Evolutionary conservation across 2,113 vertebrate species (phyloP).

Genomic region (Casuarius casuarius): DNA sequence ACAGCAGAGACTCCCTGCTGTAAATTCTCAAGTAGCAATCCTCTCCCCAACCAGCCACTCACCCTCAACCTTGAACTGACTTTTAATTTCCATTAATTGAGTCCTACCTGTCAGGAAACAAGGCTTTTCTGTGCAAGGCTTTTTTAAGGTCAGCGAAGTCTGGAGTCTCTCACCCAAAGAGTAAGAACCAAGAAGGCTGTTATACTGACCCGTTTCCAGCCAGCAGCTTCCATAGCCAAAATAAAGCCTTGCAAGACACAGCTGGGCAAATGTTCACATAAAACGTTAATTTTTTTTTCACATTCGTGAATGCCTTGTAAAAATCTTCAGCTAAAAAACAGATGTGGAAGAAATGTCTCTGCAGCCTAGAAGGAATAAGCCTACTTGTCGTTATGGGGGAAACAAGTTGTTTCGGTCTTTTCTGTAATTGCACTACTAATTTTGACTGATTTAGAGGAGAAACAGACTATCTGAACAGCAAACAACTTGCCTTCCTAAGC

Average conservation of each 20-base stretch:
- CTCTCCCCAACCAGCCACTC: not conserved
- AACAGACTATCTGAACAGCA: not conserved
- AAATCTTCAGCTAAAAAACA: conserved; percentile 28
- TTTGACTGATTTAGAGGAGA: not conserved
- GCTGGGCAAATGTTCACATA: not conserved
- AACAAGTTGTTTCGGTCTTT: not conserved
- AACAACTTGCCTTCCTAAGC: not conserved
- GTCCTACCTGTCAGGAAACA: conserved; percentile 14
- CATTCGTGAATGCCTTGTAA: conserved; percentile 29
- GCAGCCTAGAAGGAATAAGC: not conserved
- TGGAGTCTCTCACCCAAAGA: conserved; percentile 21
- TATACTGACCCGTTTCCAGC: not conserved
- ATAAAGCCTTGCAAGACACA: conserved; percentile 14
- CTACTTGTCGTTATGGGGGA: not conserved
- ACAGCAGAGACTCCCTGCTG: not conserved
- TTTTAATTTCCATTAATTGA: not conserved
- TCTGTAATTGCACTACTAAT: not conserved
- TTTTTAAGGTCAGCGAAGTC: not conserved
- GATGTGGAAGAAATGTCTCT: not conserved
- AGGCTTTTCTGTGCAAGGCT: not conserved
- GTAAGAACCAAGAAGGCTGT: not conserved
- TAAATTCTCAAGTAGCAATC: not conserved
- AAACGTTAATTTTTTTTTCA: not conserved
- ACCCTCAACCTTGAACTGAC: not conserved
- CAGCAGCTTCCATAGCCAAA: conserved; percentile 17